Evolutionary conservation across 2,888 invertebrate species (phyloP), one percentile per base, ranked within the genome.

Genomic region (Ditula angustiorana): DNA sequence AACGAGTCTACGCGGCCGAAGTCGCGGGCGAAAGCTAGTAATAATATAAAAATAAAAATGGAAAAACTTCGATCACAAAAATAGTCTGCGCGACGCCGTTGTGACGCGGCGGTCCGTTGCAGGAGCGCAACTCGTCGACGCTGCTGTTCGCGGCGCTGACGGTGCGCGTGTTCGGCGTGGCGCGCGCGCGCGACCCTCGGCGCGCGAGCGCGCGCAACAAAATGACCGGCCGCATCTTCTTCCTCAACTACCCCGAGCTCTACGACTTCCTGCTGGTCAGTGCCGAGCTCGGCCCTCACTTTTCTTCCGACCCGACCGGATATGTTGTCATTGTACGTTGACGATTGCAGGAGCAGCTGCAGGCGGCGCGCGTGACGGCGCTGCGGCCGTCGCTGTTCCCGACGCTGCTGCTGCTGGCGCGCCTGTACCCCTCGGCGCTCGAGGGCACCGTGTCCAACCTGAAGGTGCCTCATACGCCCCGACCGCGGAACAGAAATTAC

Each of bases 101-200:
- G n/a, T n/a, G n/a, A n/a, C n/a, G n/a, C n/a, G n/a, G n/a, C n/a
- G n/a, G n/a, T n/a, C n/a, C n/a, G 5, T 50, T 49, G 1, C 79
- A 96, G 96, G 96, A 96, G 80, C 94, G 97, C 67, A 99, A 99
- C 86, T 96, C 98, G 0, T 95, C 97, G 0, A 97, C 98, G 0
- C 87, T 99, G 60, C 87, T 99, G 57, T 96, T 98, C 81, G 95
- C 97, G 67, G 95, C 98, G 2, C 92, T 99, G 33, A 95, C 97
- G 78, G 95, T 95, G 47, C 94, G 98, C 69, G 95, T 97, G 71
- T 98, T 99, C 92, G 99, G 99, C 1, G 98, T 98, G 19, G 94
- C 94, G 74, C 92, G 96, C 59, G 93, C 94, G 0, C 93, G 94
- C 46, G 94, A 94, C 75, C 85, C 88, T 5, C 93, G 94, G n/a